Base-by-base conservation (phyloP, 2,797 vertebrate genomes). In the Euthynnus affinis region DNA sequence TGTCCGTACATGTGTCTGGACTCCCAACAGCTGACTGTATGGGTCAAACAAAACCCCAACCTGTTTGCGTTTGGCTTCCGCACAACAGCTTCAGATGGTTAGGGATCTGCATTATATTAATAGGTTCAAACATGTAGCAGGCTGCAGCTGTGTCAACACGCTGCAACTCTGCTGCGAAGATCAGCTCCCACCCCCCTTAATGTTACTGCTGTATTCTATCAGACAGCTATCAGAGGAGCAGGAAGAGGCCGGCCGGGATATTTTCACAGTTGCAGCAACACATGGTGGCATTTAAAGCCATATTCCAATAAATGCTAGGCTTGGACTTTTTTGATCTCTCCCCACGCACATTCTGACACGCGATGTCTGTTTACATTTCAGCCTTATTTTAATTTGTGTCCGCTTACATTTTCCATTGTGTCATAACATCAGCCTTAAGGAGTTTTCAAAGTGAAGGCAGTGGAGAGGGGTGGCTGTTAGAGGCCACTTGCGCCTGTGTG, bases 91-190 rank as follows among this genome's bases (percentile, higher is more conserved):
- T 84, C 61, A 82, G 89, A 78, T 65, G 83, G 70, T 73, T 75
- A 61, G 57, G 80, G 86, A 85, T 88, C 75, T 29, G 53, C 74
- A 64, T 82, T 67, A 64, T 91, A 92, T 93, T 83, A 88, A 90
- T 91, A 93, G 89, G 82, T 84, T 87, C 77, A 91, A 91, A 92
- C 82, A 59, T 53, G 84, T 61, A 81, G 90, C 73, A 9, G 61
- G 25, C 63, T 68, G 53, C 93, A 95, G 93, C 94, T 95, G 94
- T 92, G 86, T 94, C 92, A 95, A 94, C 92, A 94, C 2, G 8
- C 75, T 20, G 53, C 68, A 37, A 34, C 63, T 23, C 34, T 6
- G 56, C 81, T 42, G 63, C 79, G 71, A 15, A 80, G 82, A 87
- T 81, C 78, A 63, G 57, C 61, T 78, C 70, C 60, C 70, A 53